These are phyloP conservation scores for Leucosticte australis DNA, from an alignment of 2,113 vertebrate species.

Conservation along the genomic window DNA sequence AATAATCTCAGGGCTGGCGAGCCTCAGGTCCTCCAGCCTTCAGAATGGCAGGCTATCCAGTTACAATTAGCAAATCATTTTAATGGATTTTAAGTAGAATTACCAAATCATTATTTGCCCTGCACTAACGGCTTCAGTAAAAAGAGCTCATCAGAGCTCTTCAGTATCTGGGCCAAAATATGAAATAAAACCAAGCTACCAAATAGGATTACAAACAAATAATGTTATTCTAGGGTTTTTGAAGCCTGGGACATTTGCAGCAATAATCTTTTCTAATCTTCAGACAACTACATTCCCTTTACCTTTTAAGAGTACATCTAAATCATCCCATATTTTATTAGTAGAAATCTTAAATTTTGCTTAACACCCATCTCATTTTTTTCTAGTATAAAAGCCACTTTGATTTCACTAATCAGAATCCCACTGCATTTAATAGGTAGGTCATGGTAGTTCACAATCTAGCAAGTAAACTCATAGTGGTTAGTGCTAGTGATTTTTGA, in stretches of 20 bases:
- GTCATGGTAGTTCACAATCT: background rate
- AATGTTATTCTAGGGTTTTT: background rate
- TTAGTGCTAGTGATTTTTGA: background rate
- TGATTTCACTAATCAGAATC: background rate
- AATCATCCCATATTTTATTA: background rate
- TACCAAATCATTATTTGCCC: background rate
- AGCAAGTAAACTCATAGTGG: background rate
- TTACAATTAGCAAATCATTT: background rate
- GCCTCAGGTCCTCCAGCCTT: background rate
- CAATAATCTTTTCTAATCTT: background rate
- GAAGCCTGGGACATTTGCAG: background rate
- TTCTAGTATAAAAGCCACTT: background rate
- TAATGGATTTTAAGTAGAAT: background rate
- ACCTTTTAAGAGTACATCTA: background rate
- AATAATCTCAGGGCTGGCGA: background rate
- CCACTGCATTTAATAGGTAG: background rate
- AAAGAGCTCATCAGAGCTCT: background rate
- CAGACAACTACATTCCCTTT: background rate
- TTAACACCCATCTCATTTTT: background rate
- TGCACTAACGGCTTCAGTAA: background rate
- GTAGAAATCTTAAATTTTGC: background rate
- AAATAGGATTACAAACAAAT: background rate
- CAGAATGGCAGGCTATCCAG: background rate
- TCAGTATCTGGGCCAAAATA: background rate
- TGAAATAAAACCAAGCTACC: background rate